Evolutionary conservation across 2,113 vertebrate genomes (phyloP), one percentile per base, ranked within the genome.

Genomic region (Rhynchomys soricoides): DNA sequence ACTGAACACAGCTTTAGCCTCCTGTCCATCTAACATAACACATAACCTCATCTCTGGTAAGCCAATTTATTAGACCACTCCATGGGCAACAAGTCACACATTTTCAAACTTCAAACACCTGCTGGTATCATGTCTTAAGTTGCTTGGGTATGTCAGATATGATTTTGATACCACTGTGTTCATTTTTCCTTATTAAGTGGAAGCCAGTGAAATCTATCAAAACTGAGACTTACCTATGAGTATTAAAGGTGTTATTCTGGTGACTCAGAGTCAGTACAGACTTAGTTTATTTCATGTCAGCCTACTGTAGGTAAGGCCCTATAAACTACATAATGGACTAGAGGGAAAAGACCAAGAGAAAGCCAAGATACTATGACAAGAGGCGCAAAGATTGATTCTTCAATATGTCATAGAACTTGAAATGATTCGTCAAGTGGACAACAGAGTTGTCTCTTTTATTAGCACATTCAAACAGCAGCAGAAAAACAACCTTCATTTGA

Each of bases 401-500:
- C 57, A 94, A 91, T 4, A 75, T 50, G 82, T 88, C 50, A 93
- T 62, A 74, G 43, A 43, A 91, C 13, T 68, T 66, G 91, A 88
- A 91, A 96, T 73, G 62, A 70, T 66, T 97, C 93, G 96, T 74
- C 82, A 98, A 94, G 3, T 66, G 57, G 48, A 93, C 77, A 96
- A 97, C 52, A 96, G 89, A 86, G 87, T 91, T 96, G 90, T 79
- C n/a, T 74, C 87, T 90, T 96, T 97, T 95, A 98, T 97, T 93
- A 96, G 95, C 79, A 97, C 81, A 97, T 93, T 89, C 96, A 95
- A 85, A 98, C 93, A 98, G 96, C 98, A 98, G 96, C 95, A 98
- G 97, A 96, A 97, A 97, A 98, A 96, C 98, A 96, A 96, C 94
- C 97, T 98, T 97, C 89, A 91, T 98, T 96, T 98, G 96, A 90